Base-by-base conservation (phyloP, 1,140 invertebrate genomes). In the Drosophila equinoxialis region DNA sequence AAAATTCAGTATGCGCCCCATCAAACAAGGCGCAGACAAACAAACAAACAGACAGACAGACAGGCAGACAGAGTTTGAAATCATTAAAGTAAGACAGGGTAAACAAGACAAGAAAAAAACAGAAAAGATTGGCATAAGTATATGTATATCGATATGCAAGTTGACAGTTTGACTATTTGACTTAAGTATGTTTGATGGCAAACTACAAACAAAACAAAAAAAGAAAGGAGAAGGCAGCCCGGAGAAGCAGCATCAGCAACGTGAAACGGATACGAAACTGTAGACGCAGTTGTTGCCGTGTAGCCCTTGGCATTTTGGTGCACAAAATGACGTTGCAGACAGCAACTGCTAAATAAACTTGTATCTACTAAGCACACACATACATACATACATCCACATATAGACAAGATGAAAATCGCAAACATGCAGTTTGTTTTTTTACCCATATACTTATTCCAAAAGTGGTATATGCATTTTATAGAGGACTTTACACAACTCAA, bases 161-260 rank as follows among this genome's bases (percentile, higher is more conserved):
- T 82, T 76, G 82, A 86, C 82, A 86, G 83, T 86, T 87, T 82
- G 83, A 87, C 82, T 86, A 82, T 86, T 86, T 87, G 82, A 86
- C 82, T 86, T 87, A 74, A 86, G 76, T 77, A 68, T 63, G 70
- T 69, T 79, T 75, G 71, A 41, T 63, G 14, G 72, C 72, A 74
- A 45, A 74, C 70, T 11, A 39, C 8, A 17, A 17, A 6, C 6
- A 45, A 14, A 14, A n/a, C 8, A 6, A 2, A 8, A 7, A 48
- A 10, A 14, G 14, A 14, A 17, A 17, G 17, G 1, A 45, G 20
- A 11, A 3, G 45, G 8, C 30, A 30, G 30, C 6, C 1, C 5
- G 1, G 30, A 30, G 30, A 6, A 30, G 30, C 30, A 30, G 30
- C 30, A 30, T 30, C 30, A 30, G 30, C 30, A 30, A 30, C 30